phyloP scores from a whole-genome alignment of 30 jellyfish, hydroid and myxozoan species.

The Aurelia sp. region DNA sequence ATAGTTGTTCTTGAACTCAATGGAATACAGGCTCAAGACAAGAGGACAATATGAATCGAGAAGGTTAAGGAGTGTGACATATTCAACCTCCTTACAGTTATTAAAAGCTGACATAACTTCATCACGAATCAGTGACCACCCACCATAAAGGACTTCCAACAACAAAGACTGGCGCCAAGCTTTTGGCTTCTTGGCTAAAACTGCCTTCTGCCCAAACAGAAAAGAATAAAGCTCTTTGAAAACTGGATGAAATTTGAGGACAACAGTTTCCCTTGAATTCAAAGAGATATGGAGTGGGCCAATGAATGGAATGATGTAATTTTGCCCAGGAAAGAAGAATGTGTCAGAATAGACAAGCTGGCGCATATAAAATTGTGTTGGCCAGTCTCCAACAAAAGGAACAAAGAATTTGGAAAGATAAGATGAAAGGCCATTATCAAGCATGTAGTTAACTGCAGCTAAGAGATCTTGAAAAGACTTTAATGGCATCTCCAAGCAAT shows the following conservation, averaged over 20 bases:
- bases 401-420: constrained; percentile 55
- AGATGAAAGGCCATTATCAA: constrained; percentile 48
- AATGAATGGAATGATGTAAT: constrained; percentile 36
- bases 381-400: constrained; percentile 65
- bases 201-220: constrained; percentile 38
- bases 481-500: constrained; percentile 7
- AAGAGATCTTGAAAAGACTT: constrained; percentile 17
- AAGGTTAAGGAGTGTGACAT: constrained; percentile 16
- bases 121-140: constrained; percentile 44
- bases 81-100: constrained; percentile 29
- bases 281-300: constrained; percentile 51
- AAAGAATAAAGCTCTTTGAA: constrained; percentile 41
- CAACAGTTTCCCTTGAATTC: constrained; percentile 54
- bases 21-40: constrained; percentile 37
- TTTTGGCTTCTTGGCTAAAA: constrained; percentile 54
- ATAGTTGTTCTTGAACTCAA: constrained; percentile 31
- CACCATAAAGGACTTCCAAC: constrained; percentile 61
- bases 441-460: constrained; percentile 26
- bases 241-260: constrained; percentile 32
- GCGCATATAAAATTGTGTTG: constrained; percentile 58
- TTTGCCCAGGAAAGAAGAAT: background rate
- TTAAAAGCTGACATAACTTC: background rate
- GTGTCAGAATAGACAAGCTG: constrained; percentile 17
- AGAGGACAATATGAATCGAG: constrained; percentile 28
- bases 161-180: constrained; percentile 67